Evolutionary conservation across 2,113 vertebrate genomes (phyloP), one percentile per base, ranked within the genome.

Genomic region (Oryzias melastigma): DNA sequence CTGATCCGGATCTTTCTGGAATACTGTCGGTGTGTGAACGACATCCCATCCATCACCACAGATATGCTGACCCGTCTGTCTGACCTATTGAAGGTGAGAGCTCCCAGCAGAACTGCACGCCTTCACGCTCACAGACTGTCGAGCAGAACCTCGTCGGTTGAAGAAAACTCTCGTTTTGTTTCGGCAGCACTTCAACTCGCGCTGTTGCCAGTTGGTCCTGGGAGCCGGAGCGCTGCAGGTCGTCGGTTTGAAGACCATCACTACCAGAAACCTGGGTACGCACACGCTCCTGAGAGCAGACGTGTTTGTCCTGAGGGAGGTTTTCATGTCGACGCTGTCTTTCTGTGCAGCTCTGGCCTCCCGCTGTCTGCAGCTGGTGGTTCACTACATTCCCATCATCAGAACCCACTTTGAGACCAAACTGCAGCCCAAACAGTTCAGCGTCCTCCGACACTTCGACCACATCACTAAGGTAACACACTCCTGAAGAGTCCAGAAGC

Each of bases 181-280:
- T 1, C 58, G 48, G 60, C 91, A 98, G 97, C 96, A 97, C 92
- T 99, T 99, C 92, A 99, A 99, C 90, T 99, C 97, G 1, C 93
- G 96, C 86, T 96, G 95, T 83, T 99, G 97, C 80, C 97, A 98
- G 77, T 92, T 99, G 83, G 95, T 99, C 66, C 93, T 99, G 65
- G 97, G 97, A 77, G 97, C 97, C 2, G 97, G 97, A 45, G 97
- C 97, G 1, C 88, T 99, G 68, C 95, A 99, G 91, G 93, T 98
- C 41, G 97, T 99, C 49, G 97, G 97, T 63, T 90, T 99, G 62
- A 99, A 99, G 92, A 98, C 97, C 71, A 99, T 99, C 93, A 99
- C 97, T 82, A 99, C 97, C 12, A 98, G 95, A 91, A 99, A 98
- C 85, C 91, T 99, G 4, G 97, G 97, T 99, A 93, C 71, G 12